These are phyloP conservation scores for Tipula helvola DNA, from an alignment of 2,888 invertebrate genomes.

Conservation along the genomic window DNA sequence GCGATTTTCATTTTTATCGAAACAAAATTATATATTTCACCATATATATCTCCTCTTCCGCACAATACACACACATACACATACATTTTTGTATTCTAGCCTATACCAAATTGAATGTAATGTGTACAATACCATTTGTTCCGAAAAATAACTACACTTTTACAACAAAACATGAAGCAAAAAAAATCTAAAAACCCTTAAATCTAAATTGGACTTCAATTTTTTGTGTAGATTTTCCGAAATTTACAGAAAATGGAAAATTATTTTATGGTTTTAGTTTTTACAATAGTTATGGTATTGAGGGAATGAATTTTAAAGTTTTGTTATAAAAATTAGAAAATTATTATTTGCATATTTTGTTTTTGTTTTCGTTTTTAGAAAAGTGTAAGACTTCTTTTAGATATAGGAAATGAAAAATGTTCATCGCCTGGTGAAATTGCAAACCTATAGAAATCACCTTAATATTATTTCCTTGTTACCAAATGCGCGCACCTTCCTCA, in stretches of 20 bases:
- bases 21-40: background rate
- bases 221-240: background rate
- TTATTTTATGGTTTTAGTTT: background rate
- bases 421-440: background rate
- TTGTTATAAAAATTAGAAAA: background rate
- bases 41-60: background rate
- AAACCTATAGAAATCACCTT: too few species aligned
- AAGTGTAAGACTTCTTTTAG: background rate
- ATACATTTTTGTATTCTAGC: background rate
- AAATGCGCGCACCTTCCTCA: too few species aligned
- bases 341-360: background rate
- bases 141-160: background rate
- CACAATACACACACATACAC: background rate
- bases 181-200: background rate
- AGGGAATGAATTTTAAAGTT: background rate
- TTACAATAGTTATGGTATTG: background rate
- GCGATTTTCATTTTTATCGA: constrained; percentile 5
- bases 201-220: background rate
- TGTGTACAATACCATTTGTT: background rate
- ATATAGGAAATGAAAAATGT: background rate
- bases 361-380: background rate
- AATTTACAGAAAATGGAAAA: background rate
- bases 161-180: background rate
- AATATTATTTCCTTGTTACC: too few species aligned
- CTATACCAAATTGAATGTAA: background rate